A percentile compares a stretch with the other conserved stretches of the same genome.
Conservation (phyloP, 2,888 invertebrate genomes). For the Imbricaverruca yamaguchii region DNA sequence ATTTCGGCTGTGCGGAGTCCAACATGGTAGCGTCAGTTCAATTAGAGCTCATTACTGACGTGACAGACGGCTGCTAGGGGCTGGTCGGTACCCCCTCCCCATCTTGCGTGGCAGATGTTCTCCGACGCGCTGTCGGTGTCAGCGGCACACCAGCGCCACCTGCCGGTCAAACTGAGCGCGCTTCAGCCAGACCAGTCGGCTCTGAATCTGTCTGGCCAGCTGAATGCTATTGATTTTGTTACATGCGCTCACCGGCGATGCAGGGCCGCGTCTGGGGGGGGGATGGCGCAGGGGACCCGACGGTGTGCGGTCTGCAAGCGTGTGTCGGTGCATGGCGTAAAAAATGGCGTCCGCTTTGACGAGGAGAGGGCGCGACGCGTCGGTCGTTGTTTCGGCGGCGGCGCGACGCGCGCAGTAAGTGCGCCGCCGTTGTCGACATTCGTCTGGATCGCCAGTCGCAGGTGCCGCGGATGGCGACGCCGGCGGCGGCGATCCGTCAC, state of each 20-base stretch:
- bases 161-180: background rate
- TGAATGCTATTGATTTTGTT: slow-evolving; percentile 17
- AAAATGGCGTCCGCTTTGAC: background rate
- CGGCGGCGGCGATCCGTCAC: no score
- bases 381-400: background rate
- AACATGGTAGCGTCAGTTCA: no score
- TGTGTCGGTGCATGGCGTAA: background rate
- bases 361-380: background rate
- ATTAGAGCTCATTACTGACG: no score
- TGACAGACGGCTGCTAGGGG: no score
- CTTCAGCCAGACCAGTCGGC: no score
- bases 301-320: background rate
- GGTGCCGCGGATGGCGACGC: background rate
- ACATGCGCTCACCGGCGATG: background rate
- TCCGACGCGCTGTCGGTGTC: background rate
- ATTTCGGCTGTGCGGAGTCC: no score
- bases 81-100: background rate
- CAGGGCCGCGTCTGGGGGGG: background rate
- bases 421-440: background rate
- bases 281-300: background rate
- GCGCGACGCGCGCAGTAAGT: background rate
- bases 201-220: background rate
- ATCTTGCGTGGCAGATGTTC: background rate
- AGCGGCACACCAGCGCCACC: background rate
- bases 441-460: background rate